Evolutionary conservation across 2,113 vertebrate genomes (phyloP), one percentile per base, ranked within the genome.

Genomic region (Octodon degus): DNA sequence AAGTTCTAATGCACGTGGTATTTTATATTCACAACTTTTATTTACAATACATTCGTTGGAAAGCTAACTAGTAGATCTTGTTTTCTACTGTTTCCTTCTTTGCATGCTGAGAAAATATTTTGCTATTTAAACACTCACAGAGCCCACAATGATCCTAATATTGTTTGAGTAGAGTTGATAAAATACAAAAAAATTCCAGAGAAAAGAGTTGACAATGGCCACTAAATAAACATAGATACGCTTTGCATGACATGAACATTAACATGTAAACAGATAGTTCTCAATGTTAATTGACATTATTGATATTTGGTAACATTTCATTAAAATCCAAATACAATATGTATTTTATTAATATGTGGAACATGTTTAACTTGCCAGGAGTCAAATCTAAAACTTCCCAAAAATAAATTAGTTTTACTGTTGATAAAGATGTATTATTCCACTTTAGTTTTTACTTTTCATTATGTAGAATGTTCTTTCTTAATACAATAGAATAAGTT

Each of bases 251-350:
- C 60, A 65, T 50, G 24, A 32, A 58, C 5, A 86, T 82, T 14
- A 43, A 30, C 16, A 47, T 62, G 58, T 65, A n/a, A 79, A 72
- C 27, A 0, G 43, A 43, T 58, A 47, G 81, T 19, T 16, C 32
- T 60, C 68, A 77, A 65, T 90, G 79, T 90, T 50, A 50, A 87
- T 81, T 76, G 82, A 30, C 65, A 37, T 16, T 47, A 81, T 34
- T 63, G 7, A n/a, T 50, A 67, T 77, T 87, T 91, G 37, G 13
- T 34, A 89, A 76, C 6, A 67, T 62, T 82, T 80, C 17, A 13
- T 86, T 70, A 77, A 94, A 82, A 81, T 83, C 62, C 10, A 82
- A 7, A 60, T 94, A 43, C 68, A 63, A 77, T 74, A 91, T 65
- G n/a, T 12, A 58, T 55, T 0, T 74, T 83, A 22, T 40, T 27